These are phyloP conservation scores for Phymastichus coffea DNA, from an alignment of 1,140 invertebrate genomes.

Conservation along the genomic window DNA sequence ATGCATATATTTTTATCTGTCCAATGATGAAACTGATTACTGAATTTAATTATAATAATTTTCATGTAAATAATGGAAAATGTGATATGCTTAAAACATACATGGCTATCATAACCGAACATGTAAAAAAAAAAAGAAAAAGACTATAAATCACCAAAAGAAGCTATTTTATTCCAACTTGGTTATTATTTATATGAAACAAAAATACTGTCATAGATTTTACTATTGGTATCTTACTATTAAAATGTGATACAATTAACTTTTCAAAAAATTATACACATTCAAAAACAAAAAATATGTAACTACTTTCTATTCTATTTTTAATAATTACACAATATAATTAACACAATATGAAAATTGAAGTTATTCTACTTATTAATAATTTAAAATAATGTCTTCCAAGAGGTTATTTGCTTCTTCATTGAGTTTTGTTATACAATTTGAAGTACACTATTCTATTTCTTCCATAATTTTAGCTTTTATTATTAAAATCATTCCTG, in stretches of 20 bases:
- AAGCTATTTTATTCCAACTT: too few species aligned
- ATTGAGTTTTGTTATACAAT: neutral
- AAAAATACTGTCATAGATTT: slow-evolving; percentile 18
- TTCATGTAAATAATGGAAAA: too few species aligned
- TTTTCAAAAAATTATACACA: slow-evolving; percentile 22
- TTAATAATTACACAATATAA: slow-evolving; percentile 20
- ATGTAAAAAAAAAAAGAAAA: too few species aligned
- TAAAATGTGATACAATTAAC: slow-evolving; percentile 22
- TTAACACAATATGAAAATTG: slow-evolving; percentile 12
- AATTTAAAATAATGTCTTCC: slow-evolving; percentile 22
- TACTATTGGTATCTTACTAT: slow-evolving; percentile 17
- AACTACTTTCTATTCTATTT: slow-evolving; percentile 9
- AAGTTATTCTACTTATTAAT: slow-evolving; percentile 5
- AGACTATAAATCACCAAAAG: too few species aligned
- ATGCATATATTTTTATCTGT: too few species aligned
- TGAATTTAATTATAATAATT: too few species aligned
- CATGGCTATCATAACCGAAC: too few species aligned
- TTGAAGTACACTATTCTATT: too few species aligned
- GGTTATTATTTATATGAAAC: slow-evolving; percentile 16
- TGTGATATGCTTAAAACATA: too few species aligned
- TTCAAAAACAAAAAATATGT: slow-evolving; percentile 16
- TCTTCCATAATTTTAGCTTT: neutral
- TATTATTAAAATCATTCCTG: neutral
- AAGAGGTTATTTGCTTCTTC: slow-evolving; percentile 11
- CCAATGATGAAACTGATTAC: too few species aligned